A percentile compares a stretch with the other conserved stretches of the same genome.
phyloP scores from a whole-genome alignment of 2,888 invertebrate genomes.

The Polia nebulosa region DNA sequence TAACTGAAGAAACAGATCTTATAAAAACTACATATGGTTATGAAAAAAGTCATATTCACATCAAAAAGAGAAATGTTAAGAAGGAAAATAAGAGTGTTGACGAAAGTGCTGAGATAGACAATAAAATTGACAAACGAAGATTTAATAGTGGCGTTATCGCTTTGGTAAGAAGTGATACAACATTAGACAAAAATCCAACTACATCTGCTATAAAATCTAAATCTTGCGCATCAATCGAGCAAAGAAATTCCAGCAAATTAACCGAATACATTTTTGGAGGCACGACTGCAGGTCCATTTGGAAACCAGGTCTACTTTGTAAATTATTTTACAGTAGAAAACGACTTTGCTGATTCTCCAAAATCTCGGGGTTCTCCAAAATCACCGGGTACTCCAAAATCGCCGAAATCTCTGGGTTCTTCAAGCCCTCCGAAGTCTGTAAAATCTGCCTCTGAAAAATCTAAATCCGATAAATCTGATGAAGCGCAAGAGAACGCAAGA shows the following conservation, averaged over 20 bases:
- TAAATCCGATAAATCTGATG: conserved; percentile 61
- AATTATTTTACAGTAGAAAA: conserved; percentile 82
- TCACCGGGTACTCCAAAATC: conserved; percentile 8
- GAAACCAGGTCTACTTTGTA: conserved; percentile 79
- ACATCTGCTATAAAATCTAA: conserved; percentile 69
- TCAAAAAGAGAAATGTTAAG: conserved; percentile 16
- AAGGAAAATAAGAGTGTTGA: background rate
- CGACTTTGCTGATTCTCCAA: conserved; percentile 59
- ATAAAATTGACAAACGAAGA: conserved; percentile 7
- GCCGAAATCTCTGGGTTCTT: background rate
- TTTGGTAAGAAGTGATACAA: conserved; percentile 72
- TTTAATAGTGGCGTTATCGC: conserved; percentile 20
- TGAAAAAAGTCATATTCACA: conserved; percentile 51
- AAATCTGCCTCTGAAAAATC: conserved; percentile 56
- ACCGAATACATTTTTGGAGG: conserved; percentile 81
- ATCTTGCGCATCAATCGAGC: conserved; percentile 73
- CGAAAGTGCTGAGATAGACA: background rate
- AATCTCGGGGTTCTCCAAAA: conserved; percentile 9
- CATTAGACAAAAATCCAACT: conserved; percentile 62
- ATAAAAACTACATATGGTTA: conserved; percentile 73
- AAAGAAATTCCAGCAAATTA: conserved; percentile 71
- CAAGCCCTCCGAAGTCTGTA: conserved; percentile 10
- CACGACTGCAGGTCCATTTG: conserved; percentile 63
- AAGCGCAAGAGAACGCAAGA: conserved; percentile 52
- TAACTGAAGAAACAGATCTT: conserved; percentile 63